These are phyloP conservation scores for Cabera pusaria DNA, from an alignment of 2,888 invertebrate species.

Conservation along the genomic window DNA sequence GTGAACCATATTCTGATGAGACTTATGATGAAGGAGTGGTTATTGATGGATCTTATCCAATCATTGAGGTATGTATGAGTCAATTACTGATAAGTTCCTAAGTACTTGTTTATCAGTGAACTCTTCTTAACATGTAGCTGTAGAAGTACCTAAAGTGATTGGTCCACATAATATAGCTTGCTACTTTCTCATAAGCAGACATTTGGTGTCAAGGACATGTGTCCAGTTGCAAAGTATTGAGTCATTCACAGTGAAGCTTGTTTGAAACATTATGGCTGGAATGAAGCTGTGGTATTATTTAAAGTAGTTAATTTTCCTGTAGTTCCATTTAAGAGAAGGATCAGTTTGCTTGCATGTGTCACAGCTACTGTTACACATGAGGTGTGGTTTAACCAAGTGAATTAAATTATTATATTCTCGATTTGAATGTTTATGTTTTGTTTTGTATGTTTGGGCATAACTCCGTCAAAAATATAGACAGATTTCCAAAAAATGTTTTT, in stretches of 20 bases:
- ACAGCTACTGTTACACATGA: no score
- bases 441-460: no score
- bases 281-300: slow-evolving; percentile 25
- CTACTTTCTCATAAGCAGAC: slow-evolving; percentile 30
- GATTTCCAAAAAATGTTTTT: no score
- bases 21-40: slow-evolving; percentile 80
- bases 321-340: slow-evolving; percentile 20
- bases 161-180: slow-evolving; percentile 33
- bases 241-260: slow-evolving; percentile 33
- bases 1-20: slow-evolving; percentile 82
- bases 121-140: slow-evolving; percentile 15
- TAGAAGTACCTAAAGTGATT: slow-evolving; percentile 25
- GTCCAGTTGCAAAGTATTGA: slow-evolving; percentile 41
- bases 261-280: slow-evolving; percentile 29
- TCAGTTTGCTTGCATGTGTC: slow-evolving; percentile 3
- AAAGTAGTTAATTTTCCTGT: slow-evolving; percentile 25
- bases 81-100: slow-evolving; percentile 27
- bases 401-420: no score
- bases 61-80: slow-evolving; percentile 67
- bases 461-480: no score
- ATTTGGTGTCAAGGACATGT: slow-evolving; percentile 70
- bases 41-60: slow-evolving; percentile 76
- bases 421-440: no score
- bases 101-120: slow-evolving; percentile 27
- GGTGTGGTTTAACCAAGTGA: no score